These are phyloP conservation scores for Gambelia wislizenii DNA, from an alignment of 2,797 vertebrate species.

Conservation along the genomic window DNA sequence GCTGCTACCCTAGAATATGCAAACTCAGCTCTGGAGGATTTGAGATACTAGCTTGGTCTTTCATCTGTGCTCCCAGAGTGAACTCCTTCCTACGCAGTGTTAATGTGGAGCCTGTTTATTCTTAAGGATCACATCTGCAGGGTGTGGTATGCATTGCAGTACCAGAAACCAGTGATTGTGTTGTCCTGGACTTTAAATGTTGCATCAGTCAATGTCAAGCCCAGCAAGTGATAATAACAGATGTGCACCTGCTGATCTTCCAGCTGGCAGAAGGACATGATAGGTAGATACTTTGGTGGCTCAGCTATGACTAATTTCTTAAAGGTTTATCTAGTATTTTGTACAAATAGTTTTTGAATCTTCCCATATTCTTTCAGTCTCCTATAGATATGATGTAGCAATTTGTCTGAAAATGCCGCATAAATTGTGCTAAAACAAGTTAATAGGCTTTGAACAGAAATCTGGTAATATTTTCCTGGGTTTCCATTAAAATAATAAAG, in stretches of 20 bases:
- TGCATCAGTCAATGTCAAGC: constrained; percentile 61
- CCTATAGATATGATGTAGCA: neutral
- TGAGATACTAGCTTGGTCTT: neutral
- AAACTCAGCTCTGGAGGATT: constrained; percentile 9
- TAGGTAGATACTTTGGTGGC: constrained; percentile 34
- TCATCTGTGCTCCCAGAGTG: constrained; percentile 4
- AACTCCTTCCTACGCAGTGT: neutral
- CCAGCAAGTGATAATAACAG: constrained; percentile 66
- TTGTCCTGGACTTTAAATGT: constrained; percentile 40
- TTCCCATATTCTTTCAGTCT: neutral
- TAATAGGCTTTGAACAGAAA: neutral
- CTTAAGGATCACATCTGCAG: constrained; percentile 15
- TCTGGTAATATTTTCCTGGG: neutral
- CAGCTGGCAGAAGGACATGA: constrained; percentile 64
- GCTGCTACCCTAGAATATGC: neutral
- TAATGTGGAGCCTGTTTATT: constrained; percentile 6
- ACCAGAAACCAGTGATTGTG: constrained; percentile 59
- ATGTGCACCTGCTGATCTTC: constrained; percentile 63
- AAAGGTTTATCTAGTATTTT: constrained; percentile 18
- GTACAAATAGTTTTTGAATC: constrained; percentile 10
- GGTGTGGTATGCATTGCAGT: constrained; percentile 41
- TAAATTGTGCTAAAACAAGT: constrained; percentile 16
- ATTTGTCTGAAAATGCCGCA: constrained; percentile 11
- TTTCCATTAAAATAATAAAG: neutral
- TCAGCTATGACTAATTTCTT: constrained; percentile 50